Conservation (phyloP, 2,113 vertebrate species). For the Ciconia boyciana region DNA sequence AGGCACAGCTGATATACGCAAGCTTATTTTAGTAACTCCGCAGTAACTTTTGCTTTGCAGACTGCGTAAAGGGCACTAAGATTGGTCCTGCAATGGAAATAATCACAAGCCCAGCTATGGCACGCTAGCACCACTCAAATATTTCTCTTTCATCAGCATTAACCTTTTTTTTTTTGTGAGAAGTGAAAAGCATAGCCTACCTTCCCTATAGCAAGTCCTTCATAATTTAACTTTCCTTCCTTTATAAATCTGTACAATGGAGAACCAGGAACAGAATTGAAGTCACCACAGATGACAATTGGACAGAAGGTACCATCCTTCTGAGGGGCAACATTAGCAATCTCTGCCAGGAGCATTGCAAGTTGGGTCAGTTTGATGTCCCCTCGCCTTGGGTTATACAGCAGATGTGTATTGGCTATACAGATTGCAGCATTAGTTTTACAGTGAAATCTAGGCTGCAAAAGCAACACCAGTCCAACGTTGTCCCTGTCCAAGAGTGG, state of each 20-base stretch:
- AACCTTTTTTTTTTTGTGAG: not conserved
- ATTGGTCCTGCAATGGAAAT: not conserved
- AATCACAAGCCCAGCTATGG: not conserved
- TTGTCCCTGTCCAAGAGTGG: constrained; percentile 93
- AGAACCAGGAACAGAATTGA: constrained; percentile 92
- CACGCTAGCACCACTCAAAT: not conserved
- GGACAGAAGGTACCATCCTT: constrained; percentile 80
- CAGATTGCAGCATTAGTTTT: constrained; percentile 69
- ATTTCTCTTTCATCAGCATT: not conserved
- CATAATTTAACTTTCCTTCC: constrained; percentile 84
- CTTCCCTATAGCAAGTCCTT: constrained; percentile 83
- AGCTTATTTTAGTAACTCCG: not conserved
- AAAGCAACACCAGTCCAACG: constrained; percentile 87
- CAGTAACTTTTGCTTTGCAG: not conserved
- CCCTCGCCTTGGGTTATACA: constrained; percentile 93
- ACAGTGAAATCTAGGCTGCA: constrained; percentile 73
- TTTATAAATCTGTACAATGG: constrained; percentile 91
- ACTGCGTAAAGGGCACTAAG: not conserved
- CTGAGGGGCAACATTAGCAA: constrained; percentile 75
- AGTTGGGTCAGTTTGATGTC: constrained; percentile 96
- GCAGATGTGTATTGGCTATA: constrained; percentile 92
- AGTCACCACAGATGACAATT: constrained; percentile 91
- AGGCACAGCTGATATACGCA: not conserved
- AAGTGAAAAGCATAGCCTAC: constrained; percentile 67
- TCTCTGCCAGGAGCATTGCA: constrained; percentile 93